Evolutionary conservation across 2,888 invertebrate species (phyloP), one percentile per base, ranked within the genome.

Genomic region (Xestia rhomboidea): DNA sequence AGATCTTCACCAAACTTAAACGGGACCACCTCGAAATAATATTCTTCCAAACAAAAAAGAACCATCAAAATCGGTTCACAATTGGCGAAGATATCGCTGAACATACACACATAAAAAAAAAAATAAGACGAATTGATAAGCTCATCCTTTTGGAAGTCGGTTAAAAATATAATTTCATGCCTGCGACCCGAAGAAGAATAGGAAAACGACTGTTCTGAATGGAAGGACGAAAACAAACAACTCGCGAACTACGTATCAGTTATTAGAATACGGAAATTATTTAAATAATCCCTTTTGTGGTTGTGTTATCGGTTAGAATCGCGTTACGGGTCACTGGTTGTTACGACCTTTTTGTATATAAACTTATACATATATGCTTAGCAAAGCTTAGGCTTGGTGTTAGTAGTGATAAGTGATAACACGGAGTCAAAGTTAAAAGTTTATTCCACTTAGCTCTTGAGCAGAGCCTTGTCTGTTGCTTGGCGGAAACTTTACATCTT

Each of bases 341-440:
- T 64, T 54, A 60, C 38, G 13, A 67, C 51, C 24, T 51, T 54
- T 54, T 54, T 38, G 38, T 76, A 44, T 44, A n/a, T 46, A 30
- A 63, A n/a, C 38, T 13, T 63, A 63, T 1, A 63, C 63, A 63
- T 1, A 34, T n/a, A 64, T 64, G 41, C 0, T 41, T 11, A 41
- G 4, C 64, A 64, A 72, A 62, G 66, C 44, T 68, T 34, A 38
- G 44, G 54, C 38, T 54, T 49, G 30, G 41, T 81, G 18, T 46
- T 64, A 44, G 38, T 27, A 68, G 46, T n/a, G 51, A 62, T 54
- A 63, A 38, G 30, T 66, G 38, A 82, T 64, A 64, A 75, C 49
- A 44, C 51, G 10, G 18, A 46, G 69, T 67, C 46, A 82, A 66
- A 76, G 66, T 66, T 60, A 66, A 69, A 60, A 76, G 69, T 76